phyloP scores from a whole-genome alignment of 2,113 vertebrate species.

The Meriones unguiculatus region DNA sequence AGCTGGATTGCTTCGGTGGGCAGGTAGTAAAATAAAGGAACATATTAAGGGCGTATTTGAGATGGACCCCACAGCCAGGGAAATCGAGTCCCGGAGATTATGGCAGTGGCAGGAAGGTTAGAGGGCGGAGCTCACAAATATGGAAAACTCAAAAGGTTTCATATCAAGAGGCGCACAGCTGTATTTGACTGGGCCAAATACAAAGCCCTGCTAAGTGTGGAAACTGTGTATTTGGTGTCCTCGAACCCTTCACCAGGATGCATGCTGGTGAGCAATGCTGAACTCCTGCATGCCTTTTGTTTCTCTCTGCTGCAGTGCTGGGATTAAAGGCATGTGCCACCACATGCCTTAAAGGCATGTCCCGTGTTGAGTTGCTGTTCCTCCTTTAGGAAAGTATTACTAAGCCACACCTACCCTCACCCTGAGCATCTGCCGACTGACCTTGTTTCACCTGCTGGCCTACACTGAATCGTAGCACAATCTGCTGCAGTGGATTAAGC shows the following conservation, averaged over 20 bases:
- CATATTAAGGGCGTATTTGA: accelerated
- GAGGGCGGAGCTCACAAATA: not conserved
- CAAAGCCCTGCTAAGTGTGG: not conserved
- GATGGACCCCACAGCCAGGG: not conserved
- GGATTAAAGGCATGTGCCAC: not conserved
- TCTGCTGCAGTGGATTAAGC: not conserved
- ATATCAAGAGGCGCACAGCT: not conserved
- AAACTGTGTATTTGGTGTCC: not conserved
- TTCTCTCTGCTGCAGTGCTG: not conserved
- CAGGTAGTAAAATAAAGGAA: not conserved
- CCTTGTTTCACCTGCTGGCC: not conserved
- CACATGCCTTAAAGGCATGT: no score
- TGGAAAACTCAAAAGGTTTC: not conserved
- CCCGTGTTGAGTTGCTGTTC: not conserved
- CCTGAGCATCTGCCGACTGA: not conserved
- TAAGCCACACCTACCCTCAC: not conserved
- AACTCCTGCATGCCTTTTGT: not conserved
- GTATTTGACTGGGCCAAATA: not conserved
- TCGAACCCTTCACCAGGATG: not conserved
- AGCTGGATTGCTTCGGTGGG: not conserved
- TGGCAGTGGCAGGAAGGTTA: not conserved
- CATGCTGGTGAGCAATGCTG: not conserved
- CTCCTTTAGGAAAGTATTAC: not conserved
- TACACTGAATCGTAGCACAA: not conserved
- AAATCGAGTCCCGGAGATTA: not conserved